A percentile compares a stretch with the other conserved stretches of the same genome.
Evolutionary conservation across 1,140 invertebrate species (phyloP).

Genomic region (Paracyclopina nana): DNA sequence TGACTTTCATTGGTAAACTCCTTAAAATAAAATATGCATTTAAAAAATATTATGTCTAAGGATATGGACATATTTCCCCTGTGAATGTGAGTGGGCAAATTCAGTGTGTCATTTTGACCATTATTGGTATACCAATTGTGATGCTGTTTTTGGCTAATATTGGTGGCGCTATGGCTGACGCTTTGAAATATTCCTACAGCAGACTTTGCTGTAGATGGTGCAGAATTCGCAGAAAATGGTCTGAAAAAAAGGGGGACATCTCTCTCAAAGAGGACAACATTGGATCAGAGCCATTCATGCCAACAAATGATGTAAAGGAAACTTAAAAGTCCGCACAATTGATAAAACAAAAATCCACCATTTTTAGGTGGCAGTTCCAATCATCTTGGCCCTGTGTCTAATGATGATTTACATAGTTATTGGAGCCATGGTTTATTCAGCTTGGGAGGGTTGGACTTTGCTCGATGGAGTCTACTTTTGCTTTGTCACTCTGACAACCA

Average conservation of each 20-base stretch:
- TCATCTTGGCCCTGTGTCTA: conserved; percentile 20
- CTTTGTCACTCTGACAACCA: conserved; percentile 34
- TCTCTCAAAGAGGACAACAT: conserved; percentile 20
- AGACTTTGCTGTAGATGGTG: conserved; percentile 46
- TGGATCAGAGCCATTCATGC: conserved; percentile 24
- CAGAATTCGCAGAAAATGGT: conserved; percentile 41
- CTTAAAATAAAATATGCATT: too few relatives aligned
- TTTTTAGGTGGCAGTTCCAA: neutral
- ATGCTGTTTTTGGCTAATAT: conserved; percentile 23
- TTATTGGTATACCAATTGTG: conserved; percentile 22
- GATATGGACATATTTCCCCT: conserved; percentile 22
- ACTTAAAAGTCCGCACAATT: too few relatives aligned
- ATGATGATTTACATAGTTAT: conserved; percentile 26
- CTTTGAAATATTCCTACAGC: conserved; percentile 33
- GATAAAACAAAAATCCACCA: too few relatives aligned
- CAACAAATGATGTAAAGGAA: too few relatives aligned
- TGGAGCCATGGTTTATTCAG: conserved; percentile 30
- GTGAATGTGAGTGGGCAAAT: conserved; percentile 20
- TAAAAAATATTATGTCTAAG: conserved; percentile 21
- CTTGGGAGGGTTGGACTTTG: conserved; percentile 32
- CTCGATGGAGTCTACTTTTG: conserved; percentile 34
- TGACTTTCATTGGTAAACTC: too few relatives aligned
- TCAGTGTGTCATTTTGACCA: conserved; percentile 19
- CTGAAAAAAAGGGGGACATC: conserved; percentile 17
- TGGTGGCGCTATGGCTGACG: conserved; percentile 20